Evolutionary conservation across 1,140 invertebrate species (phyloP).

Genomic region (Elymnias hypermnestra): DNA sequence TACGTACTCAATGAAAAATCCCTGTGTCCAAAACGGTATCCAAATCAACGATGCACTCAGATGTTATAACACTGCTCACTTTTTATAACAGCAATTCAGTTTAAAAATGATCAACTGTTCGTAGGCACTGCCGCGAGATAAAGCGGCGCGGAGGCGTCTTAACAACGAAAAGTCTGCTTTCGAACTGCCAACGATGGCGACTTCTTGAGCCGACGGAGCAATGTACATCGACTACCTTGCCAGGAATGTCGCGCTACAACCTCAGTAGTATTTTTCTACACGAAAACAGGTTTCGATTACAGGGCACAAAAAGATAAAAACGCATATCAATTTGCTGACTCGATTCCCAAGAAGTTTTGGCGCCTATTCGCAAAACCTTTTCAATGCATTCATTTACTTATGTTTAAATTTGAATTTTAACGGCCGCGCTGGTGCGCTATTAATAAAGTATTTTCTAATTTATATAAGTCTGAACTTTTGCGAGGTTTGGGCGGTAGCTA

Average conservation of each 20-base stretch:
- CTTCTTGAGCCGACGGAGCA: constrained; percentile 28
- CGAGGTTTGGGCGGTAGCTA: too few relatives aligned
- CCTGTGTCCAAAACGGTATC: constrained; percentile 27
- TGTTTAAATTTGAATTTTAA: too few relatives aligned
- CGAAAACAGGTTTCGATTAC: constrained; percentile 30
- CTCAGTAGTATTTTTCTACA: constrained; percentile 49
- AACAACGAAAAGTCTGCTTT: constrained; percentile 52
- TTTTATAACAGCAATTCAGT: constrained; percentile 20
- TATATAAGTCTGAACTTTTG: too few relatives aligned
- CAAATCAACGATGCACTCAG: constrained; percentile 26
- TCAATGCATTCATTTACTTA: too few relatives aligned
- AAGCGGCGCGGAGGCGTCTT: constrained; percentile 42
- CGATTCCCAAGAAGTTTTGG: not conserved
- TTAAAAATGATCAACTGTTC: constrained; percentile 19
- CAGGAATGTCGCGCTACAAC: constrained; percentile 60
- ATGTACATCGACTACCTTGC: constrained; percentile 42
- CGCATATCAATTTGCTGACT: constrained; percentile 9
- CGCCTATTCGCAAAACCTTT: too few relatives aligned
- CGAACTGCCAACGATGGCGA: constrained; percentile 43
- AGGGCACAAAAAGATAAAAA: constrained; percentile 16
- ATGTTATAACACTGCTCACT: constrained; percentile 43
- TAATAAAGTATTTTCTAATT: too few relatives aligned
- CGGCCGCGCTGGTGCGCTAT: too few relatives aligned
- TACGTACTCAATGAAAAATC: constrained; percentile 31
- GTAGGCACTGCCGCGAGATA: constrained; percentile 31